These are phyloP conservation scores for Chrysocyon brachyurus DNA, from an alignment of 2,797 vertebrate species.

Conservation along the genomic window DNA sequence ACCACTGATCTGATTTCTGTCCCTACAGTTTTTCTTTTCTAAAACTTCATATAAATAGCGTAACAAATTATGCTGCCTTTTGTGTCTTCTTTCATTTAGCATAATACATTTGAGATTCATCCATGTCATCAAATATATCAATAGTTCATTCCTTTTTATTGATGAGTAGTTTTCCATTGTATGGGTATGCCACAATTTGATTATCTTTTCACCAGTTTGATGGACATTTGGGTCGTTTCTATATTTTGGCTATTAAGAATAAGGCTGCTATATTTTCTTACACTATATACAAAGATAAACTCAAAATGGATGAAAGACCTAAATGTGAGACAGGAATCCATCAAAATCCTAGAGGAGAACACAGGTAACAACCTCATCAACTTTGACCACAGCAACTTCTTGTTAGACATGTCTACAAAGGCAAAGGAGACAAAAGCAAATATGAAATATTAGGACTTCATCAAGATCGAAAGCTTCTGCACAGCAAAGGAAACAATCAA, in stretches of 20 bases:
- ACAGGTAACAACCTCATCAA: too few species aligned
- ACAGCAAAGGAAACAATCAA: too few species aligned
- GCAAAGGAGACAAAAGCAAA: too few species aligned
- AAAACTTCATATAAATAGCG: constrained; percentile 14
- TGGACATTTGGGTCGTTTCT: neutral
- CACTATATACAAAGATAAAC: too few species aligned
- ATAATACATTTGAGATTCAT: neutral
- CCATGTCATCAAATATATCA: neutral
- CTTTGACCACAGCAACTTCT: too few species aligned
- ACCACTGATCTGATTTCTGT: neutral
- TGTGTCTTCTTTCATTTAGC: neutral
- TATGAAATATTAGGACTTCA: too few species aligned
- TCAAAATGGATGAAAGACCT: too few species aligned
- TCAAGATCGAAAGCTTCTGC: too few species aligned
- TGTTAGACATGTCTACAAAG: too few species aligned
- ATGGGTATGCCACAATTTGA: neutral
- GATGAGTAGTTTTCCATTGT: neutral
- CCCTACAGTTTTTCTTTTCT: neutral
- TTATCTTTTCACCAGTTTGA: neutral
- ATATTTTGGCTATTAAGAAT: neutral
- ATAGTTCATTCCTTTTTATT: neutral
- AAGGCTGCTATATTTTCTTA: neutral
- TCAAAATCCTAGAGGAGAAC: too few species aligned
- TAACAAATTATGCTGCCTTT: neutral
- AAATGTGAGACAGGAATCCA: too few species aligned